Base-by-base conservation (phyloP, 2,888 invertebrate genomes). In the Polia nebulosa region DNA sequence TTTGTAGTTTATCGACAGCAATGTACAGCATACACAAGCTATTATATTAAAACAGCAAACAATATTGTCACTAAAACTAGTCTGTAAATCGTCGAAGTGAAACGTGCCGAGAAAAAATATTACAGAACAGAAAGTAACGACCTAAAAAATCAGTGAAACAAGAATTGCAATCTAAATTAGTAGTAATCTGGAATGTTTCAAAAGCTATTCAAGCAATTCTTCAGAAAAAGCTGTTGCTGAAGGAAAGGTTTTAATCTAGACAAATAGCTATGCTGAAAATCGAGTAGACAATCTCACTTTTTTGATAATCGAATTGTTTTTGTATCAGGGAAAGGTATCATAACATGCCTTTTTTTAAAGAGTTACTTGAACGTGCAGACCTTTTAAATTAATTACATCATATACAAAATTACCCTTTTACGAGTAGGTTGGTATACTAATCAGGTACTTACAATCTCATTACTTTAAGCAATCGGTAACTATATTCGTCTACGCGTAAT, bases 111-210 rank as follows among this genome's bases (percentile, higher is more conserved):
- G 27, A 51, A 45, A 44, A 56, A 57, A 34, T 15, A 29, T 20
- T 13, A 9, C 25, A 58, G 47, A 62, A 47, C 11, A 36, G 15
- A 56, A 56, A 49, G 17, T 20, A 53, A 52, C 20, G 57, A 80
- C 53, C 61, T 70, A 66, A 27, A 76, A 65, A 80, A 59, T 51
- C 52, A 71, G 36, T 53, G 45, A 2, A 60, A 80, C 64, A 66
- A 71, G 65, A 79, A 79, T 57, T 79, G 79, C 79, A 79, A 78
- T 76, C 53, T 76, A 78, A 79, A 76, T 79, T 68, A 79, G 34
- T 25, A 64, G 41, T 76, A 61, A 69, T 68, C 57, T 55, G 45
- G 9, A 36, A 69, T 79, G 29, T 65, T 69, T 61, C 17, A 56
- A 58, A 61, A 56, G 59, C 57, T 61, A 53, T 63, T 74, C 52